Percentiles rank a stretch among this genome's conserved stretches.
phyloP scores from a whole-genome alignment of 2,888 invertebrate species.

The Cheilosia variabilis region DNA sequence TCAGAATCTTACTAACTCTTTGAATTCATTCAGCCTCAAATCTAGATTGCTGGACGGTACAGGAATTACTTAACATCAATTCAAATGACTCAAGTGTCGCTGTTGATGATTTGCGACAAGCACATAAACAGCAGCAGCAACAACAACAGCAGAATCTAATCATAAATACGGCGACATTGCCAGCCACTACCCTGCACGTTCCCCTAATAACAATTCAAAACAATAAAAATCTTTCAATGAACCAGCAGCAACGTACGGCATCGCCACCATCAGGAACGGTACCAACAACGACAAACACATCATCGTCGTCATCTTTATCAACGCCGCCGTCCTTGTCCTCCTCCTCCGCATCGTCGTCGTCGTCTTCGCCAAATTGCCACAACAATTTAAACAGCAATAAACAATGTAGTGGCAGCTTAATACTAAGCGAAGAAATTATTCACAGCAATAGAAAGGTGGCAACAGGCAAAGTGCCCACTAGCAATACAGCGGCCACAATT shows the following conservation, averaged over 20 bases:
- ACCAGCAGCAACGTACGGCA: slow-evolving; percentile 76
- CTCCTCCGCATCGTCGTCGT: slow-evolving; percentile 34
- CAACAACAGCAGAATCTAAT: slow-evolving; percentile 79
- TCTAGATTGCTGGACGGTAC: slow-evolving; percentile 81
- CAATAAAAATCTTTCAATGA: slow-evolving; percentile 79
- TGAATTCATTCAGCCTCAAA: slow-evolving; percentile 79
- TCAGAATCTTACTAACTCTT: slow-evolving; percentile 20
- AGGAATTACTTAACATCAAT: slow-evolving; percentile 81
- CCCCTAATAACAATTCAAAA: slow-evolving; percentile 81
- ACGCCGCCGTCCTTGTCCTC: slow-evolving; percentile 35
- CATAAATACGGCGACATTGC: slow-evolving; percentile 81
- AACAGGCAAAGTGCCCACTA: slow-evolving; percentile 61
- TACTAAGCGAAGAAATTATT: slow-evolving; percentile 68
- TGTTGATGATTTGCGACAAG: slow-evolving; percentile 78
- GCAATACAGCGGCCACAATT: slow-evolving; percentile 79
- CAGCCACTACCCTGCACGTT: slow-evolving; percentile 75
- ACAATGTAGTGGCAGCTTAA: slow-evolving; percentile 58
- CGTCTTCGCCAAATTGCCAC: slow-evolving; percentile 70
- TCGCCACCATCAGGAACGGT: slow-evolving; percentile 45
- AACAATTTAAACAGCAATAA: slow-evolving; percentile 65
- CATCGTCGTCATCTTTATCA: slow-evolving; percentile 68
- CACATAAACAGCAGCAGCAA: slow-evolving; percentile 66
- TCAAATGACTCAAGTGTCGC: slow-evolving; percentile 77
- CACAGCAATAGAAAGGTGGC: slow-evolving; percentile 64
- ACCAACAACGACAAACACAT: slow-evolving; percentile 30